Conservation (phyloP, 1,140 invertebrate genomes). For the Macrobrachium nipponense region DNA sequence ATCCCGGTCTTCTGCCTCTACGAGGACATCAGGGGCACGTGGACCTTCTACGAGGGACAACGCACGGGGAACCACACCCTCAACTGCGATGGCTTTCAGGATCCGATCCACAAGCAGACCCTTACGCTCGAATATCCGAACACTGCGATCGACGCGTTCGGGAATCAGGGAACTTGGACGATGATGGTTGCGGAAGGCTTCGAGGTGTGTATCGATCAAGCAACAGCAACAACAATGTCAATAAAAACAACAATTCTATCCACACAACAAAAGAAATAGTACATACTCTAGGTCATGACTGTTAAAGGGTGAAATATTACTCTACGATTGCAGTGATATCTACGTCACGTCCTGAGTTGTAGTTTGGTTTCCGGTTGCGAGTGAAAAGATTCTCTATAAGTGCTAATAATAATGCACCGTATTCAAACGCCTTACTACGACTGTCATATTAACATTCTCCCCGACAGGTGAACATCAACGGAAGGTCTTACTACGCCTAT, state of each 20-base stretch:
- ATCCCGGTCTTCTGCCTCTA: slow-evolving; percentile 72
- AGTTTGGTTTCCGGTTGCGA: no score
- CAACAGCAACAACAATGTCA: background rate
- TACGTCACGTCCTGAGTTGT: no score
- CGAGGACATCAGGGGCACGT: slow-evolving; percentile 70
- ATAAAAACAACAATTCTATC: background rate
- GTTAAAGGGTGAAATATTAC: background rate
- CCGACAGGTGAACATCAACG: slow-evolving; percentile 67
- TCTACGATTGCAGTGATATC: no score
- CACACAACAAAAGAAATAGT: background rate
- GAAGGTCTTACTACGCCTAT: slow-evolving; percentile 71
- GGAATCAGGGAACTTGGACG: slow-evolving; percentile 72
- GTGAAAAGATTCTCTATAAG: no score
- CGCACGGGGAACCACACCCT: slow-evolving; percentile 67
- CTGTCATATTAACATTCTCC: background rate
- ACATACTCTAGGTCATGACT: background rate
- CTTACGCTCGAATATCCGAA: slow-evolving; percentile 66
- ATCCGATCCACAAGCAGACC: slow-evolving; percentile 4
- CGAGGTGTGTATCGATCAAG: slow-evolving; percentile 61
- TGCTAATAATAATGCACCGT: no score
- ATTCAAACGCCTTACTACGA: no score
- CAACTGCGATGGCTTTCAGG: slow-evolving; percentile 65
- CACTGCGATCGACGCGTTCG: slow-evolving; percentile 69
- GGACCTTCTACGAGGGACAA: slow-evolving; percentile 69
- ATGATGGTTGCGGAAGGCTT: slow-evolving; percentile 72